A percentile compares a stretch with the other conserved stretches of the same genome.
phyloP scores from a whole-genome alignment of 37 sponge, comb jelly and placozoan genomes.

The Diacarnus erythraeanus region DNA sequence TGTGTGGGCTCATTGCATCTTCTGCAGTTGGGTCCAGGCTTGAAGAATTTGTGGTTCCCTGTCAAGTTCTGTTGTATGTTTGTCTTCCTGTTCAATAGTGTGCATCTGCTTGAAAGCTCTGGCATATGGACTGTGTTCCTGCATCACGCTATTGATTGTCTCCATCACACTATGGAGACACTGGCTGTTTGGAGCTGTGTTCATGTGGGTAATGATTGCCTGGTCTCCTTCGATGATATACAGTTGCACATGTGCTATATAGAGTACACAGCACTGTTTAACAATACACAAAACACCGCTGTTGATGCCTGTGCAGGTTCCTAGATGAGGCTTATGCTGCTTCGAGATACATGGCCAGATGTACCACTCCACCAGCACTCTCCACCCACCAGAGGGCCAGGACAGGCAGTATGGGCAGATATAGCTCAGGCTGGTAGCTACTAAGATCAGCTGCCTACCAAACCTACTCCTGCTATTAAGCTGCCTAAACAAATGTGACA shows the following conservation, averaged over 20 bases:
- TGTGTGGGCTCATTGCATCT: not conserved
- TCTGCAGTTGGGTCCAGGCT: not conserved
- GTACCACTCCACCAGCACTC: too few relatives aligned
- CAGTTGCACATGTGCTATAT: not conserved
- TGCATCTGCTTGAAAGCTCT: not conserved
- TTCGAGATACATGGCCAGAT: too few relatives aligned
- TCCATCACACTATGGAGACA: not conserved
- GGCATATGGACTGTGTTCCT: not conserved
- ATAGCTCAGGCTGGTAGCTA: too few relatives aligned
- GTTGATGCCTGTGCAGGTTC: too few relatives aligned
- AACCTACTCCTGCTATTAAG: too few relatives aligned
- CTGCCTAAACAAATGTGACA: too few relatives aligned
- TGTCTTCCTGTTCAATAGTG: not conserved
- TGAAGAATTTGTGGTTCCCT: not conserved
- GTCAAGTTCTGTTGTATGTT: not conserved
- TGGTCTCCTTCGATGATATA: not conserved
- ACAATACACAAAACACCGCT: too few relatives aligned
- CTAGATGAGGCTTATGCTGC: too few relatives aligned
- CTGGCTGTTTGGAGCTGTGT: not conserved
- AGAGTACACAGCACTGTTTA: too few relatives aligned
- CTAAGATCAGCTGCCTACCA: too few relatives aligned
- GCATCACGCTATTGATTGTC: not conserved
- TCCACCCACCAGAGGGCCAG: too few relatives aligned
- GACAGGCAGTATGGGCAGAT: too few relatives aligned
- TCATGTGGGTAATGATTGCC: not conserved